Evolutionary conservation across 2,888 invertebrate genomes (phyloP).

Genomic region (Pristionchus fissidentatus): DNA sequence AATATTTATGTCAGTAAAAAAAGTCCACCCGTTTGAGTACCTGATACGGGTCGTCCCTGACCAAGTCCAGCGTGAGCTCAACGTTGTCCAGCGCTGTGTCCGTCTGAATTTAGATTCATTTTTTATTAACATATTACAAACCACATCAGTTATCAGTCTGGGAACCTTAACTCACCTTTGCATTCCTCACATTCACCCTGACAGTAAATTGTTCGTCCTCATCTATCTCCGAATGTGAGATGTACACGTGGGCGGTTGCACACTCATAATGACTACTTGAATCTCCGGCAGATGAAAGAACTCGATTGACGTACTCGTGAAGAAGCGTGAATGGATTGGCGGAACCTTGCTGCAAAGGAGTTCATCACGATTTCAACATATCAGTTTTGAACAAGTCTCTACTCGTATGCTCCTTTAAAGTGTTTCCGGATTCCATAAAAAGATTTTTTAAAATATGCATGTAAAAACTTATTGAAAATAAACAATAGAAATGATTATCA

Average conservation of each 20-base stretch:
- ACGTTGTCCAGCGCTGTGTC: conserved; percentile 43
- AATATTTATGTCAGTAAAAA: background rate
- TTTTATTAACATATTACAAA: background rate
- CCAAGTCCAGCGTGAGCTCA: conserved; percentile 46
- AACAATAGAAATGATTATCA: too few relatives aligned
- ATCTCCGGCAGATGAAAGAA: conserved; percentile 46
- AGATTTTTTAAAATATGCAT: too few relatives aligned
- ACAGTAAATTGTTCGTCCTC: conserved; percentile 44
- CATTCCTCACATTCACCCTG: conserved; percentile 23
- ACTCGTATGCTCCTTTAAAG: too few relatives aligned
- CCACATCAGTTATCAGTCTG: background rate
- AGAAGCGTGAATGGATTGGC: conserved; percentile 61
- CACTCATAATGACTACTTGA: background rate
- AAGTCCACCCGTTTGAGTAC: too few relatives aligned
- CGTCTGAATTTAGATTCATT: background rate
- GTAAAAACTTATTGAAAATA: too few relatives aligned
- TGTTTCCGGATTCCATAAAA: too few relatives aligned
- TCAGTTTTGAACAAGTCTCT: background rate
- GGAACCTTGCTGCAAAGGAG: conserved; percentile 55
- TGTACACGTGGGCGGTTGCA: conserved; percentile 15
- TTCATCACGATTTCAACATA: background rate
- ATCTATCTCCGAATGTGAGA: background rate
- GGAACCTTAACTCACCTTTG: conserved; percentile 3
- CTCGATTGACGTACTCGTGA: conserved; percentile 61
- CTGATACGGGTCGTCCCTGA: conserved; percentile 39